A percentile compares a stretch with the other conserved stretches of the same genome.
Conservation (phyloP, 2,797 vertebrate genomes). For the Hydrolagus colliei region DNA sequence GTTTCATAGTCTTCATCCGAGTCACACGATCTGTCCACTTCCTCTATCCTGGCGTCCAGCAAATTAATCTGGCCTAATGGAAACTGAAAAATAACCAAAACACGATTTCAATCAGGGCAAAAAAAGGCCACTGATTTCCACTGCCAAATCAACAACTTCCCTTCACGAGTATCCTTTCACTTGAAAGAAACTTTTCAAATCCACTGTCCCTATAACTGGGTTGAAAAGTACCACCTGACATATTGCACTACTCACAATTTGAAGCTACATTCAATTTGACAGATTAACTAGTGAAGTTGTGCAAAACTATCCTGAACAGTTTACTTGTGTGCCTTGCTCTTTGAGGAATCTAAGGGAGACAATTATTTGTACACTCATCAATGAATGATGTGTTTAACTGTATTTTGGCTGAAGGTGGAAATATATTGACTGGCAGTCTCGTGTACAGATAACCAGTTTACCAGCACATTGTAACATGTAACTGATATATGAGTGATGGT, state of each 20-base stretch:
- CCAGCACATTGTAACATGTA: no score
- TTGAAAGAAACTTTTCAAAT: no score
- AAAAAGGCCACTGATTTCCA: neutral
- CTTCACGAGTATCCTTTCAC: no score
- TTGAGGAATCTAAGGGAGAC: neutral
- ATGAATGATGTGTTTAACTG: neutral
- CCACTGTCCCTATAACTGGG: no score
- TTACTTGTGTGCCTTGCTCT: neutral
- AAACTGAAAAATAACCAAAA: conserved; percentile 62
- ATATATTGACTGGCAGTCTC: no score
- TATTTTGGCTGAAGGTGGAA: no score
- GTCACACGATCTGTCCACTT: conserved; percentile 80
- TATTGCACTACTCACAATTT: neutral
- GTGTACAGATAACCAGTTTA: no score
- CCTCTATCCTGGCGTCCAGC: conserved; percentile 82
- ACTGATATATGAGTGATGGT: neutral
- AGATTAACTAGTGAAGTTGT: neutral
- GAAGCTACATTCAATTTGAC: neutral
- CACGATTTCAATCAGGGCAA: neutral
- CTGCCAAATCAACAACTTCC: no score
- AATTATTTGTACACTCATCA: neutral
- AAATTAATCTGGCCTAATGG: conserved; percentile 94
- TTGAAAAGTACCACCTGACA: no score
- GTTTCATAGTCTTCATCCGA: conserved; percentile 77
- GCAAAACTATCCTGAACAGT: neutral